phyloP scores from a whole-genome alignment of 2,888 invertebrate genomes.

The Rhingia rostrata region DNA sequence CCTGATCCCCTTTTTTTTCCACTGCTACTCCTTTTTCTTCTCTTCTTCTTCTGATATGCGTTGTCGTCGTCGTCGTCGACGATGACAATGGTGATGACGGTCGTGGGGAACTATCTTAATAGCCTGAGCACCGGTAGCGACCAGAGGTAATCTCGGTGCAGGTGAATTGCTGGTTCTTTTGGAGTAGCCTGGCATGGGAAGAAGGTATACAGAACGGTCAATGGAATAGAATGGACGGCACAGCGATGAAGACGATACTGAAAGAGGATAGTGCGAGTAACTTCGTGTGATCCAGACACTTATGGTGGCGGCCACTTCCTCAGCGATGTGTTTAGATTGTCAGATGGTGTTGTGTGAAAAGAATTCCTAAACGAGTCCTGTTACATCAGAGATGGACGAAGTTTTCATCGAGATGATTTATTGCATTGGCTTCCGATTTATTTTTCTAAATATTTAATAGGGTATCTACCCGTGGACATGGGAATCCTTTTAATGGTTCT shows the following conservation, averaged over 20 bases:
- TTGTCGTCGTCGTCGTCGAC: slow-evolving; percentile 22
- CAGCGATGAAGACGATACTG: slow-evolving; percentile 3
- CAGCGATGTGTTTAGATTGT: slow-evolving; percentile 35
- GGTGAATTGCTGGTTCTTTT: slow-evolving; percentile 33
- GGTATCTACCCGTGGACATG: no score
- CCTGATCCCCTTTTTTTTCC: slow-evolving; percentile 37
- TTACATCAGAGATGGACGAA: slow-evolving; percentile 11
- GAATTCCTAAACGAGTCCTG: slow-evolving; percentile 39
- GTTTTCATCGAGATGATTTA: slow-evolving; percentile 66
- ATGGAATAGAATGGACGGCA: slow-evolving; percentile 1
- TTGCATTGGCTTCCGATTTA: slow-evolving; percentile 35
- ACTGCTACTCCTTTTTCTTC: background rate
- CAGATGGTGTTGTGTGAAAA: slow-evolving; percentile 15
- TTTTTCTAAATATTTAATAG: background rate
- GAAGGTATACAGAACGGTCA: background rate
- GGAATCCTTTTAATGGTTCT: background rate
- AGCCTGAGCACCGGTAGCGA: slow-evolving; percentile 30
- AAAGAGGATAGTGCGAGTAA: background rate
- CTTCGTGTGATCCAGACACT: slow-evolving; percentile 34
- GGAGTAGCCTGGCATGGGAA: slow-evolving; percentile 45
- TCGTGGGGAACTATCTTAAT: background rate
- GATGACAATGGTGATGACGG: slow-evolving; percentile 1
- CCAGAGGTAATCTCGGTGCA: slow-evolving; percentile 40
- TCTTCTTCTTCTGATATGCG: slow-evolving; percentile 33
- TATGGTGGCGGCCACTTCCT: slow-evolving; percentile 29